phyloP scores from a whole-genome alignment of 2,888 invertebrate genomes.

The Apomyelois bistriatella region DNA sequence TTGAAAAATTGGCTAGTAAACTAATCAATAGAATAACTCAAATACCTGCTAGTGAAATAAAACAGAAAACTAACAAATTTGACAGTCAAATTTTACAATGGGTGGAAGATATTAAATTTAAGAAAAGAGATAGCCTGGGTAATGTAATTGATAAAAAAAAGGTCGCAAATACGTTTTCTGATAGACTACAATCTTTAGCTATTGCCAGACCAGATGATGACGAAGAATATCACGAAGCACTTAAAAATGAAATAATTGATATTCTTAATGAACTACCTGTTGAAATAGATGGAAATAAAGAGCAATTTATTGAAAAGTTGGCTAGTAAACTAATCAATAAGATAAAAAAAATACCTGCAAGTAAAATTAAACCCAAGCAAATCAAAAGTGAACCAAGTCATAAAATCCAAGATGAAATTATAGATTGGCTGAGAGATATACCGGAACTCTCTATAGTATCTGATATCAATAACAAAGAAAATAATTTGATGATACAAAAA shows the following conservation, averaged over 20 bases:
- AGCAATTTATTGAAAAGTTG: slow-evolving; percentile 15
- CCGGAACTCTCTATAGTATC: slow-evolving; percentile 12
- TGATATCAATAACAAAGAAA: slow-evolving; percentile 9
- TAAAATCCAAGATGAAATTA: slow-evolving; percentile 19
- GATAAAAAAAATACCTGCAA: slow-evolving; percentile 20
- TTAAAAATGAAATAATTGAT: slow-evolving; percentile 28
- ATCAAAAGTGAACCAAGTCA: slow-evolving; percentile 11
- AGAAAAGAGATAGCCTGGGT: slow-evolving; percentile 16
- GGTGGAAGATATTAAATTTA: slow-evolving; percentile 25
- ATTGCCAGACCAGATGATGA: slow-evolving; percentile 21
- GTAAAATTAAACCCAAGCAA: slow-evolving; percentile 2
- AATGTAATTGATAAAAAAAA: slow-evolving; percentile 19
- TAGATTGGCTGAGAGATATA: slow-evolving; percentile 21
- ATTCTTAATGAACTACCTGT: slow-evolving; percentile 27
- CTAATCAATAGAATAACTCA: slow-evolving; percentile 23
- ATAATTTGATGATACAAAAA: slow-evolving; percentile 14
- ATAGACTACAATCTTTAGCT: slow-evolving; percentile 25
- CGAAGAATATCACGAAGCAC: slow-evolving; percentile 20
- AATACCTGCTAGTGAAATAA: slow-evolving; percentile 21
- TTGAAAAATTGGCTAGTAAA: slow-evolving; percentile 20
- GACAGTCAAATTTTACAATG: slow-evolving; percentile 24
- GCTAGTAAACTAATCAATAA: slow-evolving; percentile 24
- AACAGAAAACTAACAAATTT: slow-evolving; percentile 24
- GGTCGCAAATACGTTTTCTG: slow-evolving; percentile 23
- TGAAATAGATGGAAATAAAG: slow-evolving; percentile 16